Evolutionary conservation across 2,888 invertebrate genomes (phyloP).

Genomic region (Tortricodes alternella): DNA sequence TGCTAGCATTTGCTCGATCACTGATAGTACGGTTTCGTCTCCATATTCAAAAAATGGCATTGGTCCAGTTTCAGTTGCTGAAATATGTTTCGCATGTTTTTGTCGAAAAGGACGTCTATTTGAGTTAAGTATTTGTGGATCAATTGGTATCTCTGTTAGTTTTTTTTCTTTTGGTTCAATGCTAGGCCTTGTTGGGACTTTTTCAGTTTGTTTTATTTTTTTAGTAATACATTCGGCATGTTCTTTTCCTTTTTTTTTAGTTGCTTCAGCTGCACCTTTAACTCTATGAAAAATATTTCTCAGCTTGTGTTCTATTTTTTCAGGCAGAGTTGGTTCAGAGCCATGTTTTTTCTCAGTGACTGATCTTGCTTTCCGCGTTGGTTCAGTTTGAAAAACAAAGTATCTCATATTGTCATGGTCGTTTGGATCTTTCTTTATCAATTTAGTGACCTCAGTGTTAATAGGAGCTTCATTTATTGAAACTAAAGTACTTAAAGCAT

Average conservation of each 20-base stretch:
- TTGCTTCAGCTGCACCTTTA: conserved; percentile 48
- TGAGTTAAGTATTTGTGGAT: no score
- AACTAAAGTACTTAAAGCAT: conserved; percentile 36
- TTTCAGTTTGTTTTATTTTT: no score
- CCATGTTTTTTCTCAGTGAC: conserved; percentile 42
- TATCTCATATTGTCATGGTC: background rate
- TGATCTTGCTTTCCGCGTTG: conserved; percentile 42
- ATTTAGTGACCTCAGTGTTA: conserved; percentile 18
- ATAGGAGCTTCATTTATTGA: conserved; percentile 24
- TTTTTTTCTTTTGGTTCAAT: no score
- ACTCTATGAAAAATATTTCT: conserved; percentile 49
- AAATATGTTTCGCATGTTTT: no score
- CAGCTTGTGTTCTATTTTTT: conserved; percentile 47
- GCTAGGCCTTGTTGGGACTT: no score
- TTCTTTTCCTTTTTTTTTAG: conserved; percentile 19
- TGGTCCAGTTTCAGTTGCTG: no score
- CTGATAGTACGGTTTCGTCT: conserved; percentile 52
- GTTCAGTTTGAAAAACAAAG: conserved; percentile 25
- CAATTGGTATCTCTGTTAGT: no score
- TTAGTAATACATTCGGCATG: no score
- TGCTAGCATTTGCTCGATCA: conserved; percentile 53
- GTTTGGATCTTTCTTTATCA: background rate
- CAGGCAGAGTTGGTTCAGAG: conserved; percentile 47
- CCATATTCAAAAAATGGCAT: no score
- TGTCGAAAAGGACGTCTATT: no score